These are phyloP conservation scores for Bombyx mori DNA, from an alignment of 1,140 invertebrate species.

Conservation along the genomic window ASM3026992v2 NC_085128.1:3518001-3518500, in stretches of 20 bases:
- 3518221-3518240: slow-evolving; percentile 8
- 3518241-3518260: neutral
- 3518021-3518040: neutral
- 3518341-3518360: too few relatives aligned
- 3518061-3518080: neutral
- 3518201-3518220: slow-evolving; percentile 7
- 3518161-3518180: slow-evolving; percentile 6
- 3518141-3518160: slow-evolving; percentile 3
- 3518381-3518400: too few relatives aligned
- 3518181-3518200: slow-evolving; percentile 7
- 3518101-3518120: slow-evolving; percentile 2
- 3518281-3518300: slow-evolving; percentile 1
- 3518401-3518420: too few relatives aligned
- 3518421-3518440: too few relatives aligned
- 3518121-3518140: slow-evolving; percentile 4
- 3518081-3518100: too few relatives aligned
- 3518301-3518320: too few relatives aligned
- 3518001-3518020: neutral
- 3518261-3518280: slow-evolving; percentile 3
- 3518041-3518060: neutral
- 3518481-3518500: too few relatives aligned
- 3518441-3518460: too few relatives aligned
- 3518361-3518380: too few relatives aligned
- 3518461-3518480: too few relatives aligned
- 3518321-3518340: too few relatives aligned